A percentile compares a stretch with the other conserved stretches of the same genome.
Conservation (phyloP, 2,113 vertebrate genomes). For the Gymnocephalus cernua region DNA sequence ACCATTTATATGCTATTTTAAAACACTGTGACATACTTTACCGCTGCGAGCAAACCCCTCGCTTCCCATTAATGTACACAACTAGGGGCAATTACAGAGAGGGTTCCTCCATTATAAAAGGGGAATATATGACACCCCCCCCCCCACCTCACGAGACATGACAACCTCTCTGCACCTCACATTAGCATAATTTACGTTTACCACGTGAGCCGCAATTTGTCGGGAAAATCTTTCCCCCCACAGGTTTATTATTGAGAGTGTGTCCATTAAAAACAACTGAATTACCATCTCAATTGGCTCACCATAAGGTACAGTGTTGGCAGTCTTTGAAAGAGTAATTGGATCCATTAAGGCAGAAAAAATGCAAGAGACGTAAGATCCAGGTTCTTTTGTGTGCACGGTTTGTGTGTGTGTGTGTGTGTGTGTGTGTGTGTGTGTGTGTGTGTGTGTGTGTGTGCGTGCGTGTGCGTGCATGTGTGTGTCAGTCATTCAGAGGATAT, state of each 20-base stretch:
- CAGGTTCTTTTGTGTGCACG: slow-evolving; percentile 52
- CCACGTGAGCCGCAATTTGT: slow-evolving; percentile 79
- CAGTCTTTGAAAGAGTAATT: slow-evolving; percentile 81
- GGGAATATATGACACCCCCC: slow-evolving; percentile 54
- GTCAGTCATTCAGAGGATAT: slow-evolving; percentile 17
- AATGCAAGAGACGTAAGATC: slow-evolving; percentile 43
- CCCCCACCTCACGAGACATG: slow-evolving; percentile 57
- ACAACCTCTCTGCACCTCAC: slow-evolving; percentile 59
- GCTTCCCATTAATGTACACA: slow-evolving; percentile 62
- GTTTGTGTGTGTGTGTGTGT: neutral
- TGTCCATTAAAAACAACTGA: slow-evolving; percentile 81
- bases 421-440: slow-evolving; percentile 15
- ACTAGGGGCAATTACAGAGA: slow-evolving; percentile 59
- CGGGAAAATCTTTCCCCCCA: slow-evolving; percentile 71
- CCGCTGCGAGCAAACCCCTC: slow-evolving; percentile 22
- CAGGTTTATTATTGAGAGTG: slow-evolving; percentile 79
- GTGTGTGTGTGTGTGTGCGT: slow-evolving; percentile 21
- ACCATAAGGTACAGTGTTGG: slow-evolving; percentile 65
- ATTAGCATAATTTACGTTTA: slow-evolving; percentile 81
- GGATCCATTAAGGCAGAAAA: slow-evolving; percentile 77
- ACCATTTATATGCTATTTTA: slow-evolving; percentile 39
- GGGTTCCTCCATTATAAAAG: slow-evolving; percentile 57
- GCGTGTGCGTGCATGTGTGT: slow-evolving; percentile 6
- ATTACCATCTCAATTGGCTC: slow-evolving; percentile 83
- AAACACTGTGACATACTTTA: slow-evolving; percentile 46